phyloP scores from a whole-genome alignment of 2,113 vertebrate genomes.

The Okapia johnstoni region DNA sequence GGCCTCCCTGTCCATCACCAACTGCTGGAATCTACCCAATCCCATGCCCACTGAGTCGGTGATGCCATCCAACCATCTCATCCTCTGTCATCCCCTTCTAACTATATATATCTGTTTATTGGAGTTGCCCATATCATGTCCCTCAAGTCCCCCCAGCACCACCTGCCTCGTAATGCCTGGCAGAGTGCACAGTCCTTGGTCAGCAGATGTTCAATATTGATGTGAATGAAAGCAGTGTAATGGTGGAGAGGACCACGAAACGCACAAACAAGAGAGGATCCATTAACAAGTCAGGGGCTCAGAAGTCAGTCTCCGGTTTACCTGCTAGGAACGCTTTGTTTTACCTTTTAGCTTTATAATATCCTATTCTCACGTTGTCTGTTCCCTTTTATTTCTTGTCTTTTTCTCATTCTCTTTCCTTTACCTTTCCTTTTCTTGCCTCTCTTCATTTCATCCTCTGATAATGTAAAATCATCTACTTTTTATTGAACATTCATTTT shows the following conservation, averaged over 20 bases:
- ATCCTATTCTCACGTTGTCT: neutral
- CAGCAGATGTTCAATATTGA: neutral
- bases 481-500: neutral
- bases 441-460: neutral
- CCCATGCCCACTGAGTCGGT: neutral
- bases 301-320: neutral
- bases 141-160: neutral
- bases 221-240: neutral
- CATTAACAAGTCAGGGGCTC: neutral
- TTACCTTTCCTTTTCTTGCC: neutral
- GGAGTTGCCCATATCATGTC: neutral
- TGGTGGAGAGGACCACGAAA: neutral
- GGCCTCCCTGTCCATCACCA: neutral
- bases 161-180: neutral
- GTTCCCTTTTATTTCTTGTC: neutral
- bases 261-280: neutral
- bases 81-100: neutral
- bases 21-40: rapidly evolving
- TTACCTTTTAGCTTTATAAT: neutral
- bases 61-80: neutral
- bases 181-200: rapidly evolving
- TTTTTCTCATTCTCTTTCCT: neutral
- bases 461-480: neutral
- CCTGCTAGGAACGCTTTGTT: neutral
- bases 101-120: no score